Base-by-base conservation (phyloP, 1,140 invertebrate genomes). In the Cephus cinctus region DNA sequence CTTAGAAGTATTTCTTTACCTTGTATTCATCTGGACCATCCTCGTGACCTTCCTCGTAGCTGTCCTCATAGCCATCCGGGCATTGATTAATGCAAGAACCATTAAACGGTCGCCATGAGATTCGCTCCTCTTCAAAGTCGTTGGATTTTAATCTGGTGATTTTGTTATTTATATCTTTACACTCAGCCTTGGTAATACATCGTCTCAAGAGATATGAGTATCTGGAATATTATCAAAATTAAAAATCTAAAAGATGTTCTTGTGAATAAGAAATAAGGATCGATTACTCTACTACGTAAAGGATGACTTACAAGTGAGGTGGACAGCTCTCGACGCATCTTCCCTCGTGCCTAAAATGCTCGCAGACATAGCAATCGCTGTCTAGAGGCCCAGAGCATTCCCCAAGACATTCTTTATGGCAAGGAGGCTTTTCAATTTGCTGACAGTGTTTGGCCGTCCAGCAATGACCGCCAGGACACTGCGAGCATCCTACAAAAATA, bases 351-450 rank as follows among this genome's bases (percentile, higher is more conserved):
- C 73, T 56, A 47, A 59, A 77, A 48, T 81, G 60, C 41, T 67
- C 73, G 61, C 84, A 86, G 3, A 77, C 79, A 51, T 71, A 69
- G 58, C 85, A 87, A 9, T 82, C 68, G 23, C 49, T 56, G 0
- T 70, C 63, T 15, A 50, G 57, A 0, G 66, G 52, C 4, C 78
- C 78, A 9, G 41, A 62, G 59, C 85, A 87, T 2, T 84, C 85
- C 19, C 84, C 84, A 6, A 86, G 57, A 64, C 85, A 87, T 45
- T 82, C 65, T 2, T 62, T 34, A 57, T 83, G 72, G 56, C 86
- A 87, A 41, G 74, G 47, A 4, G 50, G 32, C 39, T 46, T 57
- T 5, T 61, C 50, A 4, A 41, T 54, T n/a, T 43, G 54, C 36
- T 69, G 65, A 18, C 69, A 71, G 14, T 53, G 46, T 23, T 61